Evolutionary conservation across 2,888 invertebrate species (phyloP).

Genomic region (Apamea crenata): DNA sequence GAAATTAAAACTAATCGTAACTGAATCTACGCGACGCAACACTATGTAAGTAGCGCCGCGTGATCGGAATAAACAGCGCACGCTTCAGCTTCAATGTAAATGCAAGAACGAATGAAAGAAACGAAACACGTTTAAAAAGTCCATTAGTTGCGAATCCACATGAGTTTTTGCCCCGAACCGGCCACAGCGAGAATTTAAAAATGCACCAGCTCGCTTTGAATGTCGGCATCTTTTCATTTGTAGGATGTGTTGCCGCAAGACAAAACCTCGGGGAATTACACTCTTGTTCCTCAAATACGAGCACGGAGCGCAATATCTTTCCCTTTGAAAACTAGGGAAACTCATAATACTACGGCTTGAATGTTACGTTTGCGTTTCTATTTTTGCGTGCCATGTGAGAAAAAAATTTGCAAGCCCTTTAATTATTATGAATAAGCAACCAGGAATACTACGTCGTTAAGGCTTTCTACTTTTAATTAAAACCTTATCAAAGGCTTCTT

Average conservation of each 20-base stretch:
- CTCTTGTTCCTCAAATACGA: conserved; percentile 87
- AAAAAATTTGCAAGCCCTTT: conserved; percentile 69
- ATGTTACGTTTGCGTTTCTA: conserved; percentile 79
- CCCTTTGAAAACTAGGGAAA: conserved; percentile 86
- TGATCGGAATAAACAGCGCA: conserved; percentile 74
- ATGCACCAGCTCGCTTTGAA: conserved; percentile 84
- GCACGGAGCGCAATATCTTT: conserved; percentile 83
- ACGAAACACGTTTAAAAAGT: conserved; percentile 76
- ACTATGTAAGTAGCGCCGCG: conserved; percentile 70
- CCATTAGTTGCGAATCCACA: conserved; percentile 75
- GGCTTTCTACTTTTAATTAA: conserved; percentile 49
- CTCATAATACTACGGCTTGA: conserved; percentile 85
- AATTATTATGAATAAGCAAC: conserved; percentile 61
- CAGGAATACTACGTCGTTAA: conserved; percentile 24
- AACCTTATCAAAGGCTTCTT: conserved; percentile 45
- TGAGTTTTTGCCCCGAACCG: conserved; percentile 74
- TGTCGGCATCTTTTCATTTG: conserved; percentile 86
- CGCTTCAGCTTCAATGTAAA: conserved; percentile 61
- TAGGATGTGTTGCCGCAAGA: conserved; percentile 84
- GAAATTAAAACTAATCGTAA: conserved; percentile 81
- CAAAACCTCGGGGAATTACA: conserved; percentile 88
- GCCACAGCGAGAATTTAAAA: conserved; percentile 81
- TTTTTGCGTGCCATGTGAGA: conserved; percentile 71
- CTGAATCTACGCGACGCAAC: conserved; percentile 68
- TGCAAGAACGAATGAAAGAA: conserved; percentile 65